Base-by-base conservation (phyloP, 2,797 vertebrate genomes). In the Notolabrus celidotus region DNA sequence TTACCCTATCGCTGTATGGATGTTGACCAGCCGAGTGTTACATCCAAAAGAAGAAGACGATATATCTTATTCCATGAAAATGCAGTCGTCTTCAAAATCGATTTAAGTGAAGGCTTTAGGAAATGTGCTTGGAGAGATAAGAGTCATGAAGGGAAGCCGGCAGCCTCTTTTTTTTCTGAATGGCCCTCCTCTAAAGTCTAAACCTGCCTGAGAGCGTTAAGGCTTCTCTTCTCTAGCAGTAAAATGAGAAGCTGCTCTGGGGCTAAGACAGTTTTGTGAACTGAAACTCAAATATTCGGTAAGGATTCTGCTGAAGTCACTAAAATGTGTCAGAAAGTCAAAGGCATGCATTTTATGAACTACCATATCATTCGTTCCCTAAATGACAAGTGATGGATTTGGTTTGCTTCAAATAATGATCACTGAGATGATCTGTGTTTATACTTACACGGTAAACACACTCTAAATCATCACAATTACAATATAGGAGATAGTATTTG, bases 111-210 rank as follows among this genome's bases (percentile, higher is more conserved):
- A 71, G 74, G 86, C 85, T 85, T 86, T 78, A 64, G 77, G 82
- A 88, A 89, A 90, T 92, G 89, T 89, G 88, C 80, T 85, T 42
- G 71, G 67, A 67, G 79, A 88, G 90, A 90, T 90, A 92, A 92
- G 88, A 67, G 84, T 76, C 71, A 33, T 79, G 70, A 84, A 76
- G 82, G 55, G 62, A 78, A 84, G 72, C 56, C 23, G 23, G 78
- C 71, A 7, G 66, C 59, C 46, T 2, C 46, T 70, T 71, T 67
- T 47, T n/a, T 50, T 47, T 46, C 68, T 72, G 47, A 67, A 64
- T 60, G 57, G 63, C 59, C 71, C 68, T 45, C 58, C 69, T 77
- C 74, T 80, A 59, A 83, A 83, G 84, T 82, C 65, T 77, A 77
- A 88, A 90, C 88, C 84, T 86, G 80, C 68, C 64, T 82, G 75